These are phyloP conservation scores for Dicycla oo DNA, from an alignment of 2,888 invertebrate species.

Conservation along the genomic window DNA sequence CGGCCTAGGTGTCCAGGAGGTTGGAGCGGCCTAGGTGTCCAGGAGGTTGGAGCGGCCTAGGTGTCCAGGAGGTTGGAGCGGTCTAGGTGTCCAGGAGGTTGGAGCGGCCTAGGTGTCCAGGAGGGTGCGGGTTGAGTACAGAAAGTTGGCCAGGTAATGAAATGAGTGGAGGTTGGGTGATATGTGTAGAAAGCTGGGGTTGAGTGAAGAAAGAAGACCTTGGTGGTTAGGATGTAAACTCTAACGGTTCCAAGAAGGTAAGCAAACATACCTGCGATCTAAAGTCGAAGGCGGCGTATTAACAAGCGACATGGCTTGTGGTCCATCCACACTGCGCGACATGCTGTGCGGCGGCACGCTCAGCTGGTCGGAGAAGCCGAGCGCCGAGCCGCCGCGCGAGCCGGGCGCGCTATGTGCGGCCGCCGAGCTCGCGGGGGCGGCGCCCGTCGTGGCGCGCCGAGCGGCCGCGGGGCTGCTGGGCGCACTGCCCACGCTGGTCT, in stretches of 20 bases:
- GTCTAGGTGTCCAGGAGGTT: no score
- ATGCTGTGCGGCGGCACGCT: constrained; percentile 80
- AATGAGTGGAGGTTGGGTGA: background rate
- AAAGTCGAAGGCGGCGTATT: constrained; percentile 83
- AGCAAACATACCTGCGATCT: constrained; percentile 84
- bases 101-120: no score
- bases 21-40: no score
- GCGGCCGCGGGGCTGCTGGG: constrained; percentile 88
- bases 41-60: no score
- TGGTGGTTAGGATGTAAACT: no score
- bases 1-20: no score
- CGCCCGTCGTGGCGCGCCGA: constrained; percentile 72
- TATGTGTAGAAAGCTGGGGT: no score
- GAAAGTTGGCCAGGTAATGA: no score
- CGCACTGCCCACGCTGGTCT: constrained; percentile 91
- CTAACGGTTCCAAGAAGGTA: no score
- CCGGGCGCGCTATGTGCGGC: constrained; percentile 73
- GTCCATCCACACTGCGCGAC: constrained; percentile 91
- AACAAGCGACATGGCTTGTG: constrained; percentile 70
- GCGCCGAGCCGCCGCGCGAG: constrained; percentile 86
- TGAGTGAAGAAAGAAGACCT: background rate
- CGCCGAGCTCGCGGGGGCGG: constrained; percentile 36
- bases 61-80: no score
- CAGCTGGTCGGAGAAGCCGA: constrained; percentile 80
- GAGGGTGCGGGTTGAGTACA: no score